Percentiles rank a stretch among this genome's conserved stretches.
phyloP scores from a whole-genome alignment of 1,140 invertebrate genomes.

The Ceratoteleas bidentatus region DNA sequence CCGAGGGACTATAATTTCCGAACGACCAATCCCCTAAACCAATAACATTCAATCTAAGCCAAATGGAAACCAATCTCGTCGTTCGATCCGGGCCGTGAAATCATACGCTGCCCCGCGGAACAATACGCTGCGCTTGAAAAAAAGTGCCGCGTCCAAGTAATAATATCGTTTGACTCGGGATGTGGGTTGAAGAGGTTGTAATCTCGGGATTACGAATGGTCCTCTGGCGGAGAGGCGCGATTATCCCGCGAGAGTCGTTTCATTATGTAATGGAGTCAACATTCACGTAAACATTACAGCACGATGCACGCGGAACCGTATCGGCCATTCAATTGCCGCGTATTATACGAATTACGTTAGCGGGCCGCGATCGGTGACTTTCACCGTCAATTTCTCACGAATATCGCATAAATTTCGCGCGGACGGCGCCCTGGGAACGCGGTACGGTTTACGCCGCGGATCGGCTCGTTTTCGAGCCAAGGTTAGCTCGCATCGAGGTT shows the following conservation, averaged over 20 bases:
- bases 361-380: constrained; percentile 37
- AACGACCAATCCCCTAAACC: background rate
- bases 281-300: constrained; percentile 47
- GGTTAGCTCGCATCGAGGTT: constrained; percentile 46
- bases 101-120: constrained; percentile 19
- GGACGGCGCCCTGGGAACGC: constrained; percentile 55
- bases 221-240: constrained; percentile 25
- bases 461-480: constrained; percentile 23
- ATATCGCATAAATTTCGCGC: constrained; percentile 56
- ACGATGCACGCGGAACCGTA: constrained; percentile 3
- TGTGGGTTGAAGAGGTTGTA: constrained; percentile 51
- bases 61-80: constrained; percentile 28
- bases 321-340: constrained; percentile 31
- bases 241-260: constrained; percentile 14
- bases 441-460: constrained; percentile 8
- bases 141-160: constrained; percentile 43
- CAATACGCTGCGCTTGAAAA: constrained; percentile 6
- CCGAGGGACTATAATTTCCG: constrained; percentile 2
- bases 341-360: constrained; percentile 61
- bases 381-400: constrained; percentile 63
- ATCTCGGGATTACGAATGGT: constrained; percentile 17
- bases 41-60: constrained; percentile 41
- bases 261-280: constrained; percentile 53
- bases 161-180: constrained; percentile 45
- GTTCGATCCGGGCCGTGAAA: constrained; percentile 23